Conservation (phyloP, 2,113 vertebrate species). For the Illadopsis cleaveri region DNA sequence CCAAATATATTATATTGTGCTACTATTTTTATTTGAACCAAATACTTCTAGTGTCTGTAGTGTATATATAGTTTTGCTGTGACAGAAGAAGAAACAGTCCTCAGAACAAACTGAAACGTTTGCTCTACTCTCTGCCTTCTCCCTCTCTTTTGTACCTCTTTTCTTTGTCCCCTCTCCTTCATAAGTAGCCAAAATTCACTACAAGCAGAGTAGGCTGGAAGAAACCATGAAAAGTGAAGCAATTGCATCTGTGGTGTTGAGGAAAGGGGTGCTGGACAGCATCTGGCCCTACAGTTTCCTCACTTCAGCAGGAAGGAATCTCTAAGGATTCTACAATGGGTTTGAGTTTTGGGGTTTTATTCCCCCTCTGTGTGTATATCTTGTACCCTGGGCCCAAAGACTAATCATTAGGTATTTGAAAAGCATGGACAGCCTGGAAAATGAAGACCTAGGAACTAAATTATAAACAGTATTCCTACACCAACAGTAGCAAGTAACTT, state of each 20-base stretch:
- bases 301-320: background rate
- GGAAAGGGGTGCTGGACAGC: background rate
- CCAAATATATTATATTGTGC: background rate
- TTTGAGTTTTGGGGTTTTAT: background rate
- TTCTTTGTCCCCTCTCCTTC: background rate
- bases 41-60: background rate
- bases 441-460: background rate
- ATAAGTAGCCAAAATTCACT: background rate
- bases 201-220: background rate
- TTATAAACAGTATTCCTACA: background rate
- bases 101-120: background rate
- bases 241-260: background rate
- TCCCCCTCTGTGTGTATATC: fast-evolving
- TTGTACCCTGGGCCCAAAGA: background rate
- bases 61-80: fast-evolving
- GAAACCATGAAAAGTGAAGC: background rate
- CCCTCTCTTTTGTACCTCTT: background rate
- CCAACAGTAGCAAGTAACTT: background rate
- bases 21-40: background rate
- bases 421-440: background rate
- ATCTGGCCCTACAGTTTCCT: background rate
- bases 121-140: background rate
- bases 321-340: background rate
- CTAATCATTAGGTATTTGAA: background rate
- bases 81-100: background rate